Base-by-base conservation (phyloP, 2,888 invertebrate species). In the Cataglyphis albicans region DNA sequence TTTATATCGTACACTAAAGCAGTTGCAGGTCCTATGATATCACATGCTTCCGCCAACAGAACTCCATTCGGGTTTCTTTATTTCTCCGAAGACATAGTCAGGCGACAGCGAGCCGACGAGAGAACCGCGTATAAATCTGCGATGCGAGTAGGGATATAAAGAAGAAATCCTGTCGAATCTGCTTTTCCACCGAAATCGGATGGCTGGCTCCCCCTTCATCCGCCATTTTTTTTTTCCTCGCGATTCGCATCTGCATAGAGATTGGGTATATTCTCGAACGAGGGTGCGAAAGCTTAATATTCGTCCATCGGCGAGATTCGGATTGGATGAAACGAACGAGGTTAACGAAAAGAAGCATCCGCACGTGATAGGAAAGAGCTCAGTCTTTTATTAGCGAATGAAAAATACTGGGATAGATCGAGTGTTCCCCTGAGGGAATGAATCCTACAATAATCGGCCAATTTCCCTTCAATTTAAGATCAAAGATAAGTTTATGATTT, bases 211-310 rank as follows among this genome's bases (percentile, higher is more conserved):
- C 25, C 1, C 70, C 70, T 67, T 72, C 85, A 82, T 84, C 65
- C 61, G 74, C 48, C 68, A 25, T 25, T 25, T 18, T 81, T 63
- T 83, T 83, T 70, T 84, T 81, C 76, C 61, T 81, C 67, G 38
- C 82, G 86, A 89, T 85, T 83, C 86, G 84, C 89, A 91, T 91
- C 91, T 91, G 89, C 91, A 91, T 91, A 91, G 91, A 91, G 86
- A 91, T 91, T 91, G 91, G 91, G 89, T 84, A 82, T 78, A 82
- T 78, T 57, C 84, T 84, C 86, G 57, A 81, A 87, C 86, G 82
- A 84, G 81, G 84, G 74, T 4, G 85, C 84, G 86, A 87, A 87
- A 86, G 87, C 86, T 91, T 90, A 86, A 90, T 90, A 90, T 87
- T 86, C 87, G 84, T 67, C 38, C 57, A 35, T n/a, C 41, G 63